Percentiles rank a stretch among this genome's conserved stretches.
phyloP scores from a whole-genome alignment of 2,797 vertebrate genomes.

The Tangara arthus region DNA sequence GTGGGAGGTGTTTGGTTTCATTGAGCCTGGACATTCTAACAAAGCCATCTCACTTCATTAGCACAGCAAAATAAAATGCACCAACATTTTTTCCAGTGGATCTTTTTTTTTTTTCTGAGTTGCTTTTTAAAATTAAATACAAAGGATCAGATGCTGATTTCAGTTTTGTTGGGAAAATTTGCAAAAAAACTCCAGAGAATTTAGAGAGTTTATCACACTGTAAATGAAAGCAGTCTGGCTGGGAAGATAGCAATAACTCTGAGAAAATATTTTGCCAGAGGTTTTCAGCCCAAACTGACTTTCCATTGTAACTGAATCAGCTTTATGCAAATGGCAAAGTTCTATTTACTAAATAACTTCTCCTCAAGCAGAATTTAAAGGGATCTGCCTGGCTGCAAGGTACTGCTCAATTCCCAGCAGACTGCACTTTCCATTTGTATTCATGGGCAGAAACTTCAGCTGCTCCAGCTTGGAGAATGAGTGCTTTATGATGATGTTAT shows the following conservation, averaged over 20 bases:
- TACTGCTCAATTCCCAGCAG: neutral
- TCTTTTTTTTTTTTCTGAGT: neutral
- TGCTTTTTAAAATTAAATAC: neutral
- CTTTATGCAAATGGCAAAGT: neutral
- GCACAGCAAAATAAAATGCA: neutral
- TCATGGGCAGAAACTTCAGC: neutral
- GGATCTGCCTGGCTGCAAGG: neutral
- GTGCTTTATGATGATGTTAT: neutral
- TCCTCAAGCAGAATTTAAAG: neutral
- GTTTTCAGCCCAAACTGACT: neutral
- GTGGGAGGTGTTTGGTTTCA: neutral
- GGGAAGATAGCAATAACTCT: neutral
- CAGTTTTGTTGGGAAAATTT: neutral
- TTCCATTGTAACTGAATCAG: neutral
- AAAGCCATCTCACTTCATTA: neutral
- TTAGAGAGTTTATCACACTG: neutral
- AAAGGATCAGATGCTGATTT: neutral
- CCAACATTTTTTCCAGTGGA: neutral
- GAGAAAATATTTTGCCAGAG: neutral
- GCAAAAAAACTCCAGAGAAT: neutral
- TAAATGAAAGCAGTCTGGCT: neutral
- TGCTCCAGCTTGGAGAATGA: neutral
- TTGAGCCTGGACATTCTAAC: neutral
- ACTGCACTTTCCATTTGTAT: neutral
- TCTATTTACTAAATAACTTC: constrained; percentile 16